Evolutionary conservation across 2,113 vertebrate genomes (phyloP), one percentile per base, ranked within the genome.

Genomic region (Labrus mixtus): DNA sequence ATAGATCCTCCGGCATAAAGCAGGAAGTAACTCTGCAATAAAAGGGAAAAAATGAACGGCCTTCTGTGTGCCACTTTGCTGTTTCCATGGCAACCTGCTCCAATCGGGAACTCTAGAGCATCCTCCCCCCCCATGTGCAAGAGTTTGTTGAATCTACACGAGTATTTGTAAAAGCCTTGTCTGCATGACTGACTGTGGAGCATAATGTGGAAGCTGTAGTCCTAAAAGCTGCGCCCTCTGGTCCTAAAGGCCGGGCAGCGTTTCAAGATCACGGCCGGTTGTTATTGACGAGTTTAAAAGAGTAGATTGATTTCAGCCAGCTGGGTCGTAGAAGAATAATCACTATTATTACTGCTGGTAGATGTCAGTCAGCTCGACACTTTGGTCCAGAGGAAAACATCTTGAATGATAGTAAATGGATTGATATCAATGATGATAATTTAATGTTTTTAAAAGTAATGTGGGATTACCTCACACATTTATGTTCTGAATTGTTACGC

Each of bases 51-150:
- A 92, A 86, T 71, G 64, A 87, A 83, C 71, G 71, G 77, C 81
- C 87, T 90, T 83, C 76, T 89, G 83, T 86, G 73, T 87, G 83
- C 88, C 86, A 92, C 81, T 89, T 92, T 83, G 80, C 81, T 89
- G 93, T 95, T 94, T 92, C 93, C 91, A 94, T 92, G 90, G 89
- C 90, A 93, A 94, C 91, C 46, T n/a, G 71, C 68, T 89, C 83
- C 88, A 90, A 77, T 78, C 72, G 79, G 78, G 81, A 89, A 59
- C 68, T 58, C 22, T 45, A 41, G 79, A 59, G 83, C 82, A 75
- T 90, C 50, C 61, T 78, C 72, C 83, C 88, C 87, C 83, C 3
- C 6, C 41, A 82, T 67, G 39, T 75, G 50, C 10, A 45, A 25
- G 33, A 55, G 39, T 85, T 68, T 65, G 78, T 51, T 62, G 53